Evolutionary conservation across 1,140 invertebrate species (phyloP), one percentile per base, ranked within the genome.

Genomic region (Oncopeltus fasciatus): DNA sequence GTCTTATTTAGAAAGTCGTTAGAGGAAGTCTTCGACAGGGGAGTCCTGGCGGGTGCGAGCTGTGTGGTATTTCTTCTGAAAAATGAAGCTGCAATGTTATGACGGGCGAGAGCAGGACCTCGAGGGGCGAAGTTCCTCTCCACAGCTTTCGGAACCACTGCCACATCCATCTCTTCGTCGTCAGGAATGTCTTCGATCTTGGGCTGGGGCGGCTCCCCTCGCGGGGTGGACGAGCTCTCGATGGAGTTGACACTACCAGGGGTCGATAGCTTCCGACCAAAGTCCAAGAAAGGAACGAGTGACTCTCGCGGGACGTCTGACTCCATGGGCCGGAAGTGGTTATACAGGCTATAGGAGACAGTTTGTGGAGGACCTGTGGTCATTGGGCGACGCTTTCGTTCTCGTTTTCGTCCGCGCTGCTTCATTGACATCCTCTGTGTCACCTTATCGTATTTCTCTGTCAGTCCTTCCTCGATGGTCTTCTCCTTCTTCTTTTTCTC

Each of bases 101-200:
- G 49, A 33, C 26, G 26, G 9, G 51, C 8, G 31, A 21, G 44
- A 20, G 31, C 20, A 28, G 26, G 62, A 1, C 51, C 61, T 65
- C 58, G 51, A 5, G 67, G 66, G 1, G 57, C 62, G 11, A 38
- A 56, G 29, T 67, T 67, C 18, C 65, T 46, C 46, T 68, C 63
- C 0, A 61, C 59, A 11, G 49, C 53, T 38, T 62, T 64, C 59
- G 59, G 63, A 4, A 62, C 57, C 1, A 67, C 61, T 5, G 57
- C 62, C 11, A 68, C 63, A 57, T 68, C 67, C 67, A 68, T 68
- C 26, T 68, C 65, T 44, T 68, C 67, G 57, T 67, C 61, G 2
- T 58, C 44, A 12, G 67, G 66, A 9, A 67, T 62, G 26, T 65
- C 62, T n/a, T 56, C 53, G 5, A 46, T 33, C 26, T 46, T 21